Percentiles rank a stretch among this genome's conserved stretches.
phyloP scores from a whole-genome alignment of 2,113 vertebrate genomes.

The Colistium nudipinnis region DNA sequence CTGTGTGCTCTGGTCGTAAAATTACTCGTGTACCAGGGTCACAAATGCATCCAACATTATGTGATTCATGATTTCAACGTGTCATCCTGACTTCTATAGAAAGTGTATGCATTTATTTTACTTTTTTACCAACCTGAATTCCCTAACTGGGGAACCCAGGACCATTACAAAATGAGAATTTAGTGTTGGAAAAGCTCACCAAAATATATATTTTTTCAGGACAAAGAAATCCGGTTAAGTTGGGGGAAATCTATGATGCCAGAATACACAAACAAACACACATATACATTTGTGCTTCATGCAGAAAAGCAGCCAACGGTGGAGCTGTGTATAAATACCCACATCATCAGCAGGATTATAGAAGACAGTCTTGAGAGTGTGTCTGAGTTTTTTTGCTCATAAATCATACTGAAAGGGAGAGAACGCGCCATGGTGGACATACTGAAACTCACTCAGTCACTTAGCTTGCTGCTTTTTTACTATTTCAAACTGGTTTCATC shows the following conservation, averaged over 20 bases:
- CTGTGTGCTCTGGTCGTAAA: no score
- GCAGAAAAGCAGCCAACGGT: slow-evolving; percentile 20
- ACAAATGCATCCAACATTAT: no score
- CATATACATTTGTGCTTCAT: slow-evolving; percentile 6
- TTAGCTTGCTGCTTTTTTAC: slow-evolving; percentile 28
- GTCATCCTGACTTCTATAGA: no score
- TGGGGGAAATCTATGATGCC: slow-evolving; percentile 33
- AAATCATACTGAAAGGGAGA: slow-evolving; percentile 63
- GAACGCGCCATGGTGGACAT: slow-evolving; percentile 14
- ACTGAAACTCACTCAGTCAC: slow-evolving; percentile 41
- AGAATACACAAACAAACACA: slow-evolving; percentile 21
- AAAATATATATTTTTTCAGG: no score
- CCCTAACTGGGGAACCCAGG: no score
- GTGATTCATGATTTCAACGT: no score
- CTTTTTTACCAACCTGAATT: no score
- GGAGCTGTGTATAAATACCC: slow-evolving; percentile 60
- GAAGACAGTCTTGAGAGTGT: slow-evolving; percentile 54
- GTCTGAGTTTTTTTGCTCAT: slow-evolving; percentile 60
- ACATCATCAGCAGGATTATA: slow-evolving; percentile 58
- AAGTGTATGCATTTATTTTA: no score
- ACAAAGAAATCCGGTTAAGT: slow-evolving; percentile 57
- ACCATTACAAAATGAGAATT: no score
- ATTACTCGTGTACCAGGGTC: no score
- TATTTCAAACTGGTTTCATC: slow-evolving; percentile 29
- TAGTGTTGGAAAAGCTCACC: no score